Base-by-base conservation (phyloP, 1,140 invertebrate species). In the Conopomorpha cramerella region DNA sequence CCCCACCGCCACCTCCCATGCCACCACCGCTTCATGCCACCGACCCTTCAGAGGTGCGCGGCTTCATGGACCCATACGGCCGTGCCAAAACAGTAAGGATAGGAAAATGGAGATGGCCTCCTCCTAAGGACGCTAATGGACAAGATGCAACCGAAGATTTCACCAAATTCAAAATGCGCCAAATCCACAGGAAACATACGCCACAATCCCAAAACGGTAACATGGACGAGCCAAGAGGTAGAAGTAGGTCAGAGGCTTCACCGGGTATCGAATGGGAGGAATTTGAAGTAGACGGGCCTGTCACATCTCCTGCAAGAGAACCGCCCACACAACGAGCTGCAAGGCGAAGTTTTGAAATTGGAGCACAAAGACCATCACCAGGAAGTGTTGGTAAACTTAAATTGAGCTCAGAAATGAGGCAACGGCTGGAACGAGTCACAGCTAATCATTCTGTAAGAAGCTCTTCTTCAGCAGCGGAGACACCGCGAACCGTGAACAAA, bases 51-150 rank as follows among this genome's bases (percentile, higher is more conserved):
- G 88, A 90, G 59, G 84, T 83, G 1, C 71, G 90, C 11, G 90
- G 90, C 2, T 95, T 94, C 55, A 79, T 94, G 17, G 92, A 95
- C 65, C 92, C 92, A 0, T 95, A 95, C 45, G 93, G 94, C 1
- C 72, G 95, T 29, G 95, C 95, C 0, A 95, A 96, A 59, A 98
- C 95, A 0, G 94, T 98, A 3, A 78, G 95, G 29, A 96, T 98
- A 33, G 95, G 95, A 7, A 96, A 96, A 79, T 96, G 95, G 91
- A 79, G 94, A 34, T 98, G 95, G 94, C 95, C 95, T 16, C 96
- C 95, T 11, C 91, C 90, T 1, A 88, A 91, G 54, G 90, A 90
- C 29, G 86, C 86, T 1, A 81, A 68, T 2, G 86, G 72, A 7
- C 81, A 82, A 46, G 84, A 88, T 34, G 84, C 84, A 4, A 87